A percentile compares a stretch with the other conserved stretches of the same genome.
phyloP scores from a whole-genome alignment of 1,140 invertebrate species.

The Campoletis sonorensis region DNA sequence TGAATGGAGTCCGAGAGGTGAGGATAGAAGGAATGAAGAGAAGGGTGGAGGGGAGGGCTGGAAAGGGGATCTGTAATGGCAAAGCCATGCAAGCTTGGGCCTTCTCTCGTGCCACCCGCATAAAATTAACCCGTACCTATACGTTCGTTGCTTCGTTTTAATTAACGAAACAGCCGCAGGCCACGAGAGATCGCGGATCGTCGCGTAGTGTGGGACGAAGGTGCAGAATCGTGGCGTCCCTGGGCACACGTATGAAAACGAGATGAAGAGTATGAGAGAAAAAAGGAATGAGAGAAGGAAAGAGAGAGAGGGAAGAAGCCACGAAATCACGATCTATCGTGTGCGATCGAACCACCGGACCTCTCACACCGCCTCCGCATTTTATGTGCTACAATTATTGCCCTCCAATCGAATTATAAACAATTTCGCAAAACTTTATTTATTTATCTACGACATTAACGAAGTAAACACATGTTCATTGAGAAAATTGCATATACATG shows the following conservation, averaged over 20 bases:
- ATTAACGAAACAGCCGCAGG: slow-evolving; percentile 74
- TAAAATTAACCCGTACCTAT: slow-evolving; percentile 74
- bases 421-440: neutral
- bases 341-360: slow-evolving; percentile 13
- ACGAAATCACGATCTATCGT: slow-evolving; percentile 41
- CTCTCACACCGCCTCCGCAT: neutral
- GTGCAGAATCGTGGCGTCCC: slow-evolving; percentile 56
- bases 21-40: neutral
- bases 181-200: slow-evolving; percentile 57
- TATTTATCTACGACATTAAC: neutral
- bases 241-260: slow-evolving; percentile 45
- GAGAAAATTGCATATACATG: too few relatives aligned
- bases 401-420: slow-evolving; percentile 33
- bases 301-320: neutral
- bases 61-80: slow-evolving; percentile 67
- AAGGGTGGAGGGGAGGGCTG: neutral
- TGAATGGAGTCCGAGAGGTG: slow-evolving; percentile 16
- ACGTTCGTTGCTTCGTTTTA: slow-evolving; percentile 70
- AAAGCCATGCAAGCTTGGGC: slow-evolving; percentile 71
- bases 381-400: slow-evolving; percentile 51
- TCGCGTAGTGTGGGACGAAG: neutral
- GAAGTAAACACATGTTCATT: neutral
- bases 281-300: too few relatives aligned
- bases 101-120: slow-evolving; percentile 69
- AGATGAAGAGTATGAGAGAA: neutral